Base-by-base conservation (phyloP, 2,797 vertebrate genomes). In the Rhynchonycteris naso region DNA sequence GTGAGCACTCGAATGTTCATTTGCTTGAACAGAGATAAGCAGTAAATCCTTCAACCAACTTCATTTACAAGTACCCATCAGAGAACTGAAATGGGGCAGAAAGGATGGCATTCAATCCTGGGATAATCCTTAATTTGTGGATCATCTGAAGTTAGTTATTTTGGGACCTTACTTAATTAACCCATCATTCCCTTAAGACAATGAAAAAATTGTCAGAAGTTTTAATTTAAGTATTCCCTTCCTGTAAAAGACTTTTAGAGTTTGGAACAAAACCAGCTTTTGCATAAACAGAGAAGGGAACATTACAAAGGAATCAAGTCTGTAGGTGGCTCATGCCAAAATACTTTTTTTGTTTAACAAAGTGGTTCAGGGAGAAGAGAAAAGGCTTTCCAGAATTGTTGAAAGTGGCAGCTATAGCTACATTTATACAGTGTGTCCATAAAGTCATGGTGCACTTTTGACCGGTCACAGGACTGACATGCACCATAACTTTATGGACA, bases 291-390 rank as follows among this genome's bases (percentile, higher is more conserved):
- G 56, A 84, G 82, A 93, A 94, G 63, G 43, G 52, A 96, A 15
- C 81, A 88, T 89, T 95, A n/a, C 66, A 96, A 93, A 74, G 12
- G 43, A 84, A 74, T 93, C 76, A 88, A 84, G 28, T 85, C 50
- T 91, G 18, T 85, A 82, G 35, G 21, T 92, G 38, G 26, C 59
- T 92, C 30, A 1, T 92, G 58, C 63, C n/a, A 74, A 94, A 88
- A 52, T 90, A 69, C n/a, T 58, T 63, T 74, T 54, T 75, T 74
- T 54, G 52, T 54, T 8, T 9, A 58, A 35, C 33, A 56, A 52
- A 50, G 24, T 2, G 26, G 16, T 1, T 15, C 61, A 16, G 43
- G n/a, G 28, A 72, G 5, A 63, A 9, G 11, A 76, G 15, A 28
- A 65, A 65, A 63, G 30, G 3, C 3, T 75, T 84, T 58, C 12